Percentiles rank a stretch among this genome's conserved stretches.
Conservation (phyloP, 2,113 vertebrate species). For the Nerophis ophidion region DNA sequence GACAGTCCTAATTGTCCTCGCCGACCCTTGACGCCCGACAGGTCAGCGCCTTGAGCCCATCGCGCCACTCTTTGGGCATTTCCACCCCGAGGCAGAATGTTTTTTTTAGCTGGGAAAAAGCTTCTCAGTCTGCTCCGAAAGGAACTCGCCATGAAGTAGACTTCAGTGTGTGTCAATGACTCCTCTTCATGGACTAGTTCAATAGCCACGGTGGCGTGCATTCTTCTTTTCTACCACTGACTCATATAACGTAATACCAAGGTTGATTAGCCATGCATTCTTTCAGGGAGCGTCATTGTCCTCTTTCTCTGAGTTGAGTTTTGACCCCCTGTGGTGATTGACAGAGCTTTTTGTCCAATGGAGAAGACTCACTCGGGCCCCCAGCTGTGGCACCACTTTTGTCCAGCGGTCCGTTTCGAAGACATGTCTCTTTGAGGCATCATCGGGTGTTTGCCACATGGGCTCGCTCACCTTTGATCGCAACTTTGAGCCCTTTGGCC, state of each 20-base stretch:
- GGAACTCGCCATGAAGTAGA: constrained; percentile 54
- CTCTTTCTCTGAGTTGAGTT: constrained; percentile 44
- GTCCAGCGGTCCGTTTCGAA: constrained; percentile 9
- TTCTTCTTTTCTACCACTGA: constrained; percentile 50
- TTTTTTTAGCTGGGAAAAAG: constrained; percentile 48
- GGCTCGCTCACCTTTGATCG: constrained; percentile 48
- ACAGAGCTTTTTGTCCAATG: constrained; percentile 48
- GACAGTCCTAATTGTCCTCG: constrained; percentile 53
- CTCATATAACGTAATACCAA: constrained; percentile 44
- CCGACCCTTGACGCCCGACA: constrained; percentile 27
- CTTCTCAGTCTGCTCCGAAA: constrained; percentile 51
- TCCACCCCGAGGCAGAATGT: constrained; percentile 58
- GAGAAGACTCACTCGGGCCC: constrained; percentile 42
- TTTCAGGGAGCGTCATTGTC: constrained; percentile 44
- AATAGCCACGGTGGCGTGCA: constrained; percentile 39
- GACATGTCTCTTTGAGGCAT: constrained; percentile 8
- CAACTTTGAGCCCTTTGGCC: constrained; percentile 15
- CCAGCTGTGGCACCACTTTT: constrained; percentile 25
- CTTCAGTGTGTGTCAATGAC: constrained; percentile 65
- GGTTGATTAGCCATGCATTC: constrained; percentile 72
- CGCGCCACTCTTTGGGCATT: constrained; percentile 42
- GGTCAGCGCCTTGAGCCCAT: constrained; percentile 41
- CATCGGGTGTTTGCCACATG: constrained; percentile 21
- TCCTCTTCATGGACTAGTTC: constrained; percentile 62
- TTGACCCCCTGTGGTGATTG: constrained; percentile 53